Base-by-base conservation (phyloP, 2,797 vertebrate genomes). In the Taeniopygia guttata region DNA sequence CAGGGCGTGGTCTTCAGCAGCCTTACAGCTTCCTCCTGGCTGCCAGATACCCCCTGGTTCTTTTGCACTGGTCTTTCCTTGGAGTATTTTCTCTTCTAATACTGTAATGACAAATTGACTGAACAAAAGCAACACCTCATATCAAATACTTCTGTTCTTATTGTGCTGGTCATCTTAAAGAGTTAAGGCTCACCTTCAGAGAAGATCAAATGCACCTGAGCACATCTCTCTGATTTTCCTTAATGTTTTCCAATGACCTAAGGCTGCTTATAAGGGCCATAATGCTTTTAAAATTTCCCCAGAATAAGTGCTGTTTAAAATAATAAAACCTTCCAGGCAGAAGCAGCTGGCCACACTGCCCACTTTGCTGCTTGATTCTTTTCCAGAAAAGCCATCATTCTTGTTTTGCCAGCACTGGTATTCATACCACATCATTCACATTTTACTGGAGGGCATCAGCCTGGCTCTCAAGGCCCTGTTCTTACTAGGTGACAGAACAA, bases 341-440 rank as follows among this genome's bases (percentile, higher is more conserved):
- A 93, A 77, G 72, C 56, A 89, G 72, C 72, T 77, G 60, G 64
- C 52, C 64, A 85, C 49, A 36, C 29, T 67, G 34, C 38, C 67
- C 63, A 63, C 23, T 92, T 69, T 48, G 48, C 64, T 67, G 18
- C 29, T 95, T 87, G 45, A 60, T 80, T 56, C 86, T 85, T 64
- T 80, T 91, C 87, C 87, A 91, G 64, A 80, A 93, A 49, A 91
- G 72, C n/a, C 72, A 87, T 70, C 49, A 30, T 89, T 92, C 68
- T 63, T 80, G 36, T 89, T 93, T 87, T 60, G 49, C 67, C 67
- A 85, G 87, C 60, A 40, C 82, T 70, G 45, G 52, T 66, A 83
- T 79, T 84, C 70, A 49, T 25, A 77, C 10, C 32, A 66, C 48
- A 84, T 59, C 45, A 67, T 84, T 89, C 82, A 48, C 75, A 63